A percentile compares a stretch with the other conserved stretches of the same genome.
Evolutionary conservation across 2,888 invertebrate genomes (phyloP).

Genomic region (Sympetrum striolatum): DNA sequence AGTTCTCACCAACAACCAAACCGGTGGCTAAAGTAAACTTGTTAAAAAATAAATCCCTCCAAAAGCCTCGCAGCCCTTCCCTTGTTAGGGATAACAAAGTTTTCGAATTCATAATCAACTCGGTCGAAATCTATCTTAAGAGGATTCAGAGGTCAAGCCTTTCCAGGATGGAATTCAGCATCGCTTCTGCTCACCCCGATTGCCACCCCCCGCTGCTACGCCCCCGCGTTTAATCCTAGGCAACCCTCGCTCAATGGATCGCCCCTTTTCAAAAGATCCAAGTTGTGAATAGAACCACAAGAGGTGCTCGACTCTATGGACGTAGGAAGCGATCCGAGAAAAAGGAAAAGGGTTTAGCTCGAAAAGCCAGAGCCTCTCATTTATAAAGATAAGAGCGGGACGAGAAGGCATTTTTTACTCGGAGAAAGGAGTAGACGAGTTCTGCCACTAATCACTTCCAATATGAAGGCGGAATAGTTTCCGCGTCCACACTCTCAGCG

Average conservation of each 20-base stretch:
- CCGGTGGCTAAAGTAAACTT: too few relatives aligned
- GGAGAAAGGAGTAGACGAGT: background rate
- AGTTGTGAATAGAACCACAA: background rate
- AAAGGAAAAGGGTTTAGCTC: background rate
- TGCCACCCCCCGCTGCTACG: too few relatives aligned
- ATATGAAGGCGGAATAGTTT: too few relatives aligned
- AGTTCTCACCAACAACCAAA: too few relatives aligned
- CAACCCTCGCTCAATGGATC: background rate
- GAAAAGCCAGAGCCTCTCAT: background rate
- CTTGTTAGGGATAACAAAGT: background rate
- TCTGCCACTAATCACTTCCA: too few relatives aligned
- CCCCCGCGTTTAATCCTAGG: background rate
- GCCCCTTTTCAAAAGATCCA: background rate
- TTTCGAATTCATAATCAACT: background rate
- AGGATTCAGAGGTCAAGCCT: background rate
- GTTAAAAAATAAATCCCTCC: too few relatives aligned
- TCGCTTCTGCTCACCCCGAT: background rate
- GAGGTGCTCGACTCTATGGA: background rate
- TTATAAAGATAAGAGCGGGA: background rate
- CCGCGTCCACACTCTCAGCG: too few relatives aligned
- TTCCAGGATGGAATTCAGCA: background rate
- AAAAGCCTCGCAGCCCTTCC: too few relatives aligned
- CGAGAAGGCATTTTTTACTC: background rate
- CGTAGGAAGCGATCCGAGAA: background rate
- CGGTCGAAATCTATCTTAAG: background rate